Conservation (phyloP, 2,113 vertebrate species). For the Sebastes fasciatus region DNA sequence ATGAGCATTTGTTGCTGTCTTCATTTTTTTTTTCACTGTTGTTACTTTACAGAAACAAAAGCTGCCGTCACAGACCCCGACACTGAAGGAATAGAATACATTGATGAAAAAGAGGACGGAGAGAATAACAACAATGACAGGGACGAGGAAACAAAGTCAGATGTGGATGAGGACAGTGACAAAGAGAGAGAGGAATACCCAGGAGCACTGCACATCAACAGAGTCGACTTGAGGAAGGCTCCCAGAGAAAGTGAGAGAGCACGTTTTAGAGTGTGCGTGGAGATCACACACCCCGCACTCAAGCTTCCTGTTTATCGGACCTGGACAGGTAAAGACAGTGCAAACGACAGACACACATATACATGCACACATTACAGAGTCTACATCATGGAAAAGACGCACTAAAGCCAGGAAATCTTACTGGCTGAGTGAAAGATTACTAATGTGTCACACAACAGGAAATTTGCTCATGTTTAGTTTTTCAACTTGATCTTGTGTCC, state of each 20-base stretch:
- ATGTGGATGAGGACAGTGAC: slow-evolving; percentile 52
- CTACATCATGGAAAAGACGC: background rate
- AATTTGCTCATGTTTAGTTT: slow-evolving; percentile 35
- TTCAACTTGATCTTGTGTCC: background rate
- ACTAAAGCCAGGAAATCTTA: background rate
- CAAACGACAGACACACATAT: background rate
- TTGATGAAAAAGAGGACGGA: slow-evolving; percentile 60
- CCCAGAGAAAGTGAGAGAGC: slow-evolving; percentile 40
- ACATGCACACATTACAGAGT: background rate
- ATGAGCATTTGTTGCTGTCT: background rate
- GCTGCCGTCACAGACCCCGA: slow-evolving; percentile 66
- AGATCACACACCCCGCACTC: slow-evolving; percentile 82
- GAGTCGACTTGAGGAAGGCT: slow-evolving; percentile 56
- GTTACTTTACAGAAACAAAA: slow-evolving; percentile 69
- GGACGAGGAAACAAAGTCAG: slow-evolving; percentile 45
- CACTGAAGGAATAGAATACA: slow-evolving; percentile 69
- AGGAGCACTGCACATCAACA: slow-evolving; percentile 73
- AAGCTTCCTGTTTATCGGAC: slow-evolving; percentile 77
- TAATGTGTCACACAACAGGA: background rate
- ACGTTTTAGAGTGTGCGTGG: slow-evolving; percentile 78
- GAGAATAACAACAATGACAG: slow-evolving; percentile 55
- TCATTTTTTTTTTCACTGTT: background rate
- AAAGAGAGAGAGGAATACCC: slow-evolving; percentile 28
- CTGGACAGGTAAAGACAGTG: slow-evolving; percentile 78
- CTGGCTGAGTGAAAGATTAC: background rate